Evolutionary conservation across 2,797 vertebrate species (phyloP), one percentile per base, ranked within the genome.

Genomic region (Oreochromis grahami): DNA sequence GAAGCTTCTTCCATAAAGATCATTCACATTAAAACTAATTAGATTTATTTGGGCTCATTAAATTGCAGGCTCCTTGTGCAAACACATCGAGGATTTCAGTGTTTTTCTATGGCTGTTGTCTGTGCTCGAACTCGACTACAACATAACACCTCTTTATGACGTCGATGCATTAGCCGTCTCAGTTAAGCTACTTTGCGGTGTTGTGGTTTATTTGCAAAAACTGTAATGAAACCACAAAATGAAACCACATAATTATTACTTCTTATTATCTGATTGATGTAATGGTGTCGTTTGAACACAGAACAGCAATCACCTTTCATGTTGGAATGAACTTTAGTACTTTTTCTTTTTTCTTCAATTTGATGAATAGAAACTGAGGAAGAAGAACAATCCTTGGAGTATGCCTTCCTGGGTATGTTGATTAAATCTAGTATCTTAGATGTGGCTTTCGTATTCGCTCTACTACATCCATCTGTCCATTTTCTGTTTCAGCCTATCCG

Each of bases 41-140:
- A 81, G 91, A 95, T 96, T 96, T 92, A 95, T 95, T 92, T 78
- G 53, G 81, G 82, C 84, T 93, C 89, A 87, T 94, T 94, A 90
- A 34, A 76, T 53, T 56, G 24, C 76, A 24, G 10, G 60, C 60
- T 85, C 60, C 63, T 29, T 51, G 65, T 63, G 88, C 76, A 88
- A 80, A 89, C 90, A 83, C 63, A n/a, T 36, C 15, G 36, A 41
- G 84, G 83, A 43, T 83, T 84, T 86, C 74, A 60, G 12, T 74
- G 81, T 84, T 82, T 80, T 45, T 72, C 55, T 72, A 2, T 17
- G 11, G 43, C 12, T 70, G 68, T 45, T 86, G 76, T 88, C 82
- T 84, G 60, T 34, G 65, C 78, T 78, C n/a, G 5, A 26, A 82
- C 81, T 80, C 53, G 79, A 83, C 76, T 29, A 15, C 24, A 84